Base-by-base conservation (phyloP, 2,113 vertebrate genomes). In the Carettochelys insculpta region DNA sequence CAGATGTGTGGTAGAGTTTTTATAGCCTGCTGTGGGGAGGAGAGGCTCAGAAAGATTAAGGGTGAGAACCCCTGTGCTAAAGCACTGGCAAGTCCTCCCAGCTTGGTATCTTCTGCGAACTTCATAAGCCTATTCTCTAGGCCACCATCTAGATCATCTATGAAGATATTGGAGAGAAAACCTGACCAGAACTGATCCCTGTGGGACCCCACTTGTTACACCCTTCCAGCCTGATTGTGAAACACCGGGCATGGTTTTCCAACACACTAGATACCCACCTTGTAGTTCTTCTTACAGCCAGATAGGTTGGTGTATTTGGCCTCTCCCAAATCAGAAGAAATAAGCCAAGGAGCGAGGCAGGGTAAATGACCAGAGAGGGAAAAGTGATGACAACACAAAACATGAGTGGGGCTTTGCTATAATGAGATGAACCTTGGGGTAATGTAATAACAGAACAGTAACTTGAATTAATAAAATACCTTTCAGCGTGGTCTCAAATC, bases 391-490 rank as follows among this genome's bases (percentile, higher is more conserved):
- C 80, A 95, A 82, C 19, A 80, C 91, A 92, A 73, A 94, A 96
- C 91, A 65, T 58, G 53, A 90, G 34, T 20, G 29, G 19, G 86
- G 58, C 13, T 95, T 93, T 83, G 41, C 84, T 80, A 92, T 91
- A 95, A 93, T 87, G 75, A 96, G 88, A 90, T 90, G 75, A 95
- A 80, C 80, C 88, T 83, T 90, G 75, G 85, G 91, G 90, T 80
- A 96, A 84, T 90, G 68, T 58, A 95, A 93, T 95, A 95, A 89
- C 73, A 85, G 86, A 95, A 93, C 85, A 86, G 90, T 88, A 95
- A 92, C 85, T 92, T 95, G 88, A 85, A 93, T 90, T 96, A 93
- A 95, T 96, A 95, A 95, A 96, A 95, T 93, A 91, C 90, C 86
- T 94, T 92, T 94, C 93, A 94, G 16, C 58, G 45, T 85, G 61